Conservation (phyloP, 2,888 invertebrate genomes). For the Tetragonisca angustula region DNA sequence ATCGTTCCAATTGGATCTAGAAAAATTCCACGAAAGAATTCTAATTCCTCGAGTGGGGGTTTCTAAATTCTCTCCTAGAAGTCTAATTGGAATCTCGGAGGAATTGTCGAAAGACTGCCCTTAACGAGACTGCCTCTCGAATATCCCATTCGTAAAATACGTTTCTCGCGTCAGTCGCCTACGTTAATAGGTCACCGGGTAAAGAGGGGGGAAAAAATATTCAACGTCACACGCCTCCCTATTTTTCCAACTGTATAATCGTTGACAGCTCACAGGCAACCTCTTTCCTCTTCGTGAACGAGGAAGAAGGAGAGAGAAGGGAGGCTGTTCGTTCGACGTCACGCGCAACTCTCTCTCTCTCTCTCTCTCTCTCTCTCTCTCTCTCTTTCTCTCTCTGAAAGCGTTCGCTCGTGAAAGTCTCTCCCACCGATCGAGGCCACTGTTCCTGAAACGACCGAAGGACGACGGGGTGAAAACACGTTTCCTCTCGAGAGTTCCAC, state of each 20-base stretch:
- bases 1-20: too few relatives aligned
- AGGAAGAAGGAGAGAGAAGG: constrained; percentile 5
- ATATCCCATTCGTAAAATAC: not conserved
- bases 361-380: not conserved
- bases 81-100: too few relatives aligned
- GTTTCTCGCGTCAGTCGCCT: not conserved
- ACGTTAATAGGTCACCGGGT: not conserved
- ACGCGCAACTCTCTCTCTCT: constrained; percentile 26
- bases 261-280: constrained; percentile 9
- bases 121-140: too few relatives aligned
- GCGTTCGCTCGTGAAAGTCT: constrained; percentile 53
- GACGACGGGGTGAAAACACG: constrained; percentile 43
- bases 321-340: constrained; percentile 40
- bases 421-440: constrained; percentile 14
- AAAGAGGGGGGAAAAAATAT: not conserved
- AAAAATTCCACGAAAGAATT: too few relatives aligned
- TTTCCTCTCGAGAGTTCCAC: constrained; percentile 40
- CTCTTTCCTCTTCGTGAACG: constrained; percentile 6
- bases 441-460: constrained; percentile 42
- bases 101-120: too few relatives aligned
- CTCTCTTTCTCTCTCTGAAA: constrained; percentile 21
- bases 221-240: not conserved
- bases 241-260: not conserved
- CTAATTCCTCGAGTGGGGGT: too few relatives aligned
- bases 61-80: too few relatives aligned